phyloP scores from a whole-genome alignment of 2,888 invertebrate genomes.

The Emmelina monodactyla region DNA sequence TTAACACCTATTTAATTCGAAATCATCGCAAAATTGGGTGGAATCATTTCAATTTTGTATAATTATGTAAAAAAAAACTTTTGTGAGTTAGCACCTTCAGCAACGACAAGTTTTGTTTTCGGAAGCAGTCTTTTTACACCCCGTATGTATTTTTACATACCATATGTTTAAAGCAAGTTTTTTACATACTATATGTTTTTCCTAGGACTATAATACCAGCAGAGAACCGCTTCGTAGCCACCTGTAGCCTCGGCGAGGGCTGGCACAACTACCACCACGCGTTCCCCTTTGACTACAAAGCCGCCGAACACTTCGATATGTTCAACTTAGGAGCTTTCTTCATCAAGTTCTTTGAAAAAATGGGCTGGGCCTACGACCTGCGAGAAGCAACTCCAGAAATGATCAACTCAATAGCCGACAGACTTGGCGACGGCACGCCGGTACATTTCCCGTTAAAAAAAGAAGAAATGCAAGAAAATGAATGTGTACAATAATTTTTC shows the following conservation, averaged over 20 bases:
- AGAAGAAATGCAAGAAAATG: no score
- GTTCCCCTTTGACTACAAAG: constrained; percentile 73
- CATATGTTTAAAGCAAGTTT: background rate
- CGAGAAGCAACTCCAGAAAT: constrained; percentile 46
- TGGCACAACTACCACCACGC: constrained; percentile 84
- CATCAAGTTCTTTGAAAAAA: constrained; percentile 39
- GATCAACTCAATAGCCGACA: constrained; percentile 46
- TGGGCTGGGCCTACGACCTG: constrained; percentile 54
- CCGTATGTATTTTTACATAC: background rate
- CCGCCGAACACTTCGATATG: constrained; percentile 60
- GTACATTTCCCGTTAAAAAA: constrained; percentile 41
- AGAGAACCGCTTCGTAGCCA: constrained; percentile 70
- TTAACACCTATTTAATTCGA: no score
- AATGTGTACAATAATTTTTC: no score
- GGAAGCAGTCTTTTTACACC: no score
- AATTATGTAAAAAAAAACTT: no score
- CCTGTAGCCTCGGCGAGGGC: constrained; percentile 70
- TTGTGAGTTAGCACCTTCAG: no score
- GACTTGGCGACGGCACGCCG: constrained; percentile 50
- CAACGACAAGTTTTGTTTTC: no score
- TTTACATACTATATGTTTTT: no score
- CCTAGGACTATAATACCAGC: constrained; percentile 69
- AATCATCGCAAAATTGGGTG: no score
- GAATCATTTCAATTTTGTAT: no score
- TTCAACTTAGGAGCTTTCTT: constrained; percentile 47